A percentile compares a stretch with the other conserved stretches of the same genome.
phyloP scores from a whole-genome alignment of 2,113 vertebrate species.

The Hemicordylus capensis region DNA sequence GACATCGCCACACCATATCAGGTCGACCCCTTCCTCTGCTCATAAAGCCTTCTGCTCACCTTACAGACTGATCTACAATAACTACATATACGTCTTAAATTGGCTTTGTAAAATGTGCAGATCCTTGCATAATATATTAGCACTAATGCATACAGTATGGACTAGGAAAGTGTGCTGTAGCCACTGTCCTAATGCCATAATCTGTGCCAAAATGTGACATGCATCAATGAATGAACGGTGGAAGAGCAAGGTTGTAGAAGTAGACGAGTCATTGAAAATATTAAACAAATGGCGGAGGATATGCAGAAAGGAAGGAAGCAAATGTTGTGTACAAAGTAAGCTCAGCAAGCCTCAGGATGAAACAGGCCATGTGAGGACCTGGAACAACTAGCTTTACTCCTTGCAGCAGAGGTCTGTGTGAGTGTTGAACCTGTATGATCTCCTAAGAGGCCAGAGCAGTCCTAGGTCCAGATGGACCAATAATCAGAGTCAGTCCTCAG shows the following conservation, averaged over 20 bases:
- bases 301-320: background rate
- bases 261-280: constrained; percentile 8
- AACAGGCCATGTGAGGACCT: no score
- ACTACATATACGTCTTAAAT: background rate
- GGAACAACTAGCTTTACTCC: no score
- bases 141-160: background rate
- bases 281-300: constrained; percentile 1
- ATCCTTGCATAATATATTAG: no score
- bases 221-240: background rate
- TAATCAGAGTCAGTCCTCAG: no score
- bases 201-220: background rate
- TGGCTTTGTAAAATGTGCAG: background rate
- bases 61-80: background rate
- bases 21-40: background rate
- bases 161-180: background rate
- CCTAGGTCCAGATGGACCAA: no score
- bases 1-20: background rate
- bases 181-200: background rate
- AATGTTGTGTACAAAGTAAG: no score
- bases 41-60: background rate
- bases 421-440: no score
- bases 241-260: background rate
- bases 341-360: no score
- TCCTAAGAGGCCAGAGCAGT: no score
- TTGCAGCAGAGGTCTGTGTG: no score